phyloP scores from a whole-genome alignment of 2,113 vertebrate genomes.

The Phyllostomus discolor region DNA sequence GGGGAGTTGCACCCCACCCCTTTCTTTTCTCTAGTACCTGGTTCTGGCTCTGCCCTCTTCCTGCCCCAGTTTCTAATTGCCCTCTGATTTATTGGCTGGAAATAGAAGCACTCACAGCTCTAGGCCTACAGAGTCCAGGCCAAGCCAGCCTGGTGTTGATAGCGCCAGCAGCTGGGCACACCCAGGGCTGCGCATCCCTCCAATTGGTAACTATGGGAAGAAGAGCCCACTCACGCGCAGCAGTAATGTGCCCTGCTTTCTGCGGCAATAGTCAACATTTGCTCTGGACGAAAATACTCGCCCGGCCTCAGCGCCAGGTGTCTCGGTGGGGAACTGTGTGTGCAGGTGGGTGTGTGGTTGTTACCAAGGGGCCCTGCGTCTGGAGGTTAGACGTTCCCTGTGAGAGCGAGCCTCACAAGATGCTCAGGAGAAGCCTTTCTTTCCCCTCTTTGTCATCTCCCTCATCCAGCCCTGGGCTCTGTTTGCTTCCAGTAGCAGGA shows the following conservation, averaged over 20 bases:
- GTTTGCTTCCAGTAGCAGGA: constrained; percentile 26
- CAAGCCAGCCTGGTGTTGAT: constrained; percentile 24
- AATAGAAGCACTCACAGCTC: constrained; percentile 51
- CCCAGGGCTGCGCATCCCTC: not conserved
- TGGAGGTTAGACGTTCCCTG: constrained; percentile 67
- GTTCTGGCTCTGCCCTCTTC: not conserved
- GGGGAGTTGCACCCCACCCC: not conserved
- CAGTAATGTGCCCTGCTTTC: not conserved
- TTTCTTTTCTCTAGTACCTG: constrained; percentile 36
- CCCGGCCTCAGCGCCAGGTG: not conserved
- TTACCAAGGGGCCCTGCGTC: constrained; percentile 24
- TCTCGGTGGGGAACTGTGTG: not conserved
- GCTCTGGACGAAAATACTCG: constrained; percentile 38
- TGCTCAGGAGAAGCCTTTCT: constrained; percentile 68
- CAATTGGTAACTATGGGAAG: constrained; percentile 23
- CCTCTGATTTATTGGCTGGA: constrained; percentile 68
- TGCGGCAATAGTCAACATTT: constrained; percentile 32
- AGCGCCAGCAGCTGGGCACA: constrained; percentile 36
- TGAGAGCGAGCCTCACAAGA: constrained; percentile 74
- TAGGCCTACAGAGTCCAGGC: constrained; percentile 65
- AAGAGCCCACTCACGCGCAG: not conserved
- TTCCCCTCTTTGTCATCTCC: not conserved
- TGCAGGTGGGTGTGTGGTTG: not conserved
- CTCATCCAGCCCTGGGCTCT: not conserved
- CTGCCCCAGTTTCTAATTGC: constrained; percentile 24